A percentile compares a stretch with the other conserved stretches of the same genome.
Evolutionary conservation across 2,113 vertebrate genomes (phyloP).

Genomic region (Labeo catla): DNA sequence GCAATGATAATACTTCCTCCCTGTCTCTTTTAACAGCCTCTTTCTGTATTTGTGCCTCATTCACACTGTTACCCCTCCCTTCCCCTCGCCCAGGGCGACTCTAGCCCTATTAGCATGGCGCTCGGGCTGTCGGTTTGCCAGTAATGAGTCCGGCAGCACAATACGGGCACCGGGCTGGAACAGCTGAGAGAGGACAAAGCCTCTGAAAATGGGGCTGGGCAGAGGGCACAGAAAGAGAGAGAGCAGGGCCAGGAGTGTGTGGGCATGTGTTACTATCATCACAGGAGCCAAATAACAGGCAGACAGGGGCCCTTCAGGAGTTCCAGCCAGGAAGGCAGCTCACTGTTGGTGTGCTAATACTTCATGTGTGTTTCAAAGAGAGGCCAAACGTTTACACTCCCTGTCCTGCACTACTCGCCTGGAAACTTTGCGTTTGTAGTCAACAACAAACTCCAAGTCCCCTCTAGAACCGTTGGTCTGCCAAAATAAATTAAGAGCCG

Average conservation of each 20-base stretch:
- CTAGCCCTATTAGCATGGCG: constrained; percentile 74
- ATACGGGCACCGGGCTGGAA: constrained; percentile 81
- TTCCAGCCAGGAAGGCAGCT: too few relatives aligned
- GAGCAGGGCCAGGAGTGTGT: neutral
- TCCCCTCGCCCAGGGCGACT: constrained; percentile 56
- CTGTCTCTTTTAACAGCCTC: constrained; percentile 44
- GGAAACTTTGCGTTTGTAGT: constrained; percentile 46
- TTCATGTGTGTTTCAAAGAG: constrained; percentile 72
- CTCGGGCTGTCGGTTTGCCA: constrained; percentile 72
- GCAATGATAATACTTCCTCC: constrained; percentile 63
- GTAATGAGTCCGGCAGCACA: constrained; percentile 82
- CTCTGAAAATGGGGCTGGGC: constrained; percentile 65
- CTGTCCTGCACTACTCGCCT: neutral
- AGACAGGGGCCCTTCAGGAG: constrained; percentile 62
- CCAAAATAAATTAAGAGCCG: too few relatives aligned
- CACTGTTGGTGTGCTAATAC: neutral
- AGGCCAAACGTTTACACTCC: constrained; percentile 58
- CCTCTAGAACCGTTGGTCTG: constrained; percentile 51
- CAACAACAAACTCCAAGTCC: constrained; percentile 26
- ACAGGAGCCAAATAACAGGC: constrained; percentile 69
- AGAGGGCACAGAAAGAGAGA: constrained; percentile 59
- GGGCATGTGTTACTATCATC: constrained; percentile 70
- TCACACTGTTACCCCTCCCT: constrained; percentile 18
- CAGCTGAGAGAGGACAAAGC: constrained; percentile 79
- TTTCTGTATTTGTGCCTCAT: constrained; percentile 41